Percentiles rank a stretch among this genome's conserved stretches.
phyloP scores from a whole-genome alignment of 2,113 vertebrate species.

The Hymenochirus boettgeri region DNA sequence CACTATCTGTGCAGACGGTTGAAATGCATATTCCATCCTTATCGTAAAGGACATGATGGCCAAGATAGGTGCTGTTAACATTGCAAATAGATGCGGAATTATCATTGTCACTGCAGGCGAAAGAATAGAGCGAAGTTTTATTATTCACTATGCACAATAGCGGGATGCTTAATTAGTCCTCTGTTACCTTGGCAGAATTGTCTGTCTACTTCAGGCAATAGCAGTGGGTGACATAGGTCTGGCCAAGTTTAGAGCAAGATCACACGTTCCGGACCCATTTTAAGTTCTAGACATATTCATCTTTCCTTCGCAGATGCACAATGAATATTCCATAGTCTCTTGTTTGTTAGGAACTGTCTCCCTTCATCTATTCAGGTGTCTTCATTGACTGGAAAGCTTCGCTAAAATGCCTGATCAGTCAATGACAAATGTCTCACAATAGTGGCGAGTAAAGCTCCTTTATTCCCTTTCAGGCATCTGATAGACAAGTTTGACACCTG shows the following conservation, averaged over 20 bases:
- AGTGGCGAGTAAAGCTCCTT: conserved; percentile 75
- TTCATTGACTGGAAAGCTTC: conserved; percentile 89
- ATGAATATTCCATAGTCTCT: conserved; percentile 99
- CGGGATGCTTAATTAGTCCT: conserved; percentile 92
- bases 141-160: conserved; percentile 98
- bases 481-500: conserved; percentile 92
- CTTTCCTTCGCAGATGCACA: conserved; percentile 96
- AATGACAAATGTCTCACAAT: conserved; percentile 95
- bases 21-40: conserved; percentile 99
- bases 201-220: conserved; percentile 89
- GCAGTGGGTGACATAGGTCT: conserved; percentile 96
- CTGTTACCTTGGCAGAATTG: conserved; percentile 92
- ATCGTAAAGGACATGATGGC: conserved; percentile 98
- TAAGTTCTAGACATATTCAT: conserved; percentile 99
- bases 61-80: conserved; percentile 99
- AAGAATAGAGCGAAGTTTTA: conserved; percentile 91
- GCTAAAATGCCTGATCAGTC: conserved; percentile 97
- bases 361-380: conserved; percentile 99
- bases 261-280: conserved; percentile 96
- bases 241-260: conserved; percentile 99
- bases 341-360: conserved; percentile 96
- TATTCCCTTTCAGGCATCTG: conserved; percentile 88
- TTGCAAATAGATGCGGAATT: conserved; percentile 99
- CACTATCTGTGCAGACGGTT: conserved; percentile 95
- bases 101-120: conserved; percentile 92